These are phyloP conservation scores for Parnassius mnemosyne DNA, from an alignment of 2,888 invertebrate genomes.

Conservation along the genomic window DNA sequence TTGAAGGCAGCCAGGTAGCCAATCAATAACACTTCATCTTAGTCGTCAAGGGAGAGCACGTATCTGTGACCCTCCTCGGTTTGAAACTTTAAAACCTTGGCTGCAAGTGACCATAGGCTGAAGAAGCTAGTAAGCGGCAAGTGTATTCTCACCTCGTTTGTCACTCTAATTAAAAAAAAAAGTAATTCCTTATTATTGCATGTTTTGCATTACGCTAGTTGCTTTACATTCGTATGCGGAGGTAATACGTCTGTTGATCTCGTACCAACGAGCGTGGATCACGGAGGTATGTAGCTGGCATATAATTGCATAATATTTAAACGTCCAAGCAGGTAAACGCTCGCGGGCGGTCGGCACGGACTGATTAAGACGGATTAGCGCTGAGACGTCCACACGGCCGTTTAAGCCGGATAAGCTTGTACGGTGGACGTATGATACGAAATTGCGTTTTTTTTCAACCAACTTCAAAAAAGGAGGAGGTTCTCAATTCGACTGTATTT, in stretches of 20 bases:
- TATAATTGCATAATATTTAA: conserved; percentile 54
- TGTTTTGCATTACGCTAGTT: conserved; percentile 9
- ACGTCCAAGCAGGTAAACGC: conserved; percentile 43
- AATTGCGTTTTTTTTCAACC: too few relatives aligned
- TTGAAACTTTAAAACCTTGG: too few relatives aligned
- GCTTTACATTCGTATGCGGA: conserved; percentile 9
- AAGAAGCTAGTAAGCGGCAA: too few relatives aligned
- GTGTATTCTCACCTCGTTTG: too few relatives aligned
- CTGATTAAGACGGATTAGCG: conserved; percentile 65
- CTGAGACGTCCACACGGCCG: conserved; percentile 36
- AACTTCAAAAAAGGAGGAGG: too few relatives aligned
- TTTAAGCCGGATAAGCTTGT: conserved; percentile 9
- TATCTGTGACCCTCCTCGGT: too few relatives aligned
- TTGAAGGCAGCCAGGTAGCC: too few relatives aligned
- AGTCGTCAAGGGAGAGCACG: too few relatives aligned
- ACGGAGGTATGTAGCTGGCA: conserved; percentile 31
- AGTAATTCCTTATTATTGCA: neutral
- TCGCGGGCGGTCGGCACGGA: conserved; percentile 43
- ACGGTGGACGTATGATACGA: conserved; percentile 1
- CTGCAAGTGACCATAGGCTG: too few relatives aligned
- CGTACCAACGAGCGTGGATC: conserved; percentile 14
- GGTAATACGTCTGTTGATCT: conserved; percentile 3
- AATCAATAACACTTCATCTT: too few relatives aligned
- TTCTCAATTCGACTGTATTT: too few relatives aligned
- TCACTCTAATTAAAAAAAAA: too few relatives aligned